These are phyloP conservation scores for Tetragnatha versicolor DNA, from an alignment of 1,140 invertebrate species.

Conservation along the genomic window DNA sequence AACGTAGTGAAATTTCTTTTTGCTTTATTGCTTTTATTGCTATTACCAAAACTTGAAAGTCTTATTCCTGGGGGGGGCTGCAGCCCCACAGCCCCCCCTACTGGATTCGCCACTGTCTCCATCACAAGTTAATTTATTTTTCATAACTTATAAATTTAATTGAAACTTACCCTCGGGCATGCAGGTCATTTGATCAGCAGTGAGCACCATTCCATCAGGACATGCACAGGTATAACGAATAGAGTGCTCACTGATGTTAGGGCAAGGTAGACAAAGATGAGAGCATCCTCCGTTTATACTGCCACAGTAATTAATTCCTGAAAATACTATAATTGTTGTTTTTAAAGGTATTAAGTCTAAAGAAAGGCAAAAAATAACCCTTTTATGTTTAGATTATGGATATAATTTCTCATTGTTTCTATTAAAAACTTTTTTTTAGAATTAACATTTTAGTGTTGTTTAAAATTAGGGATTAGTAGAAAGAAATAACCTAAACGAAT, in stretches of 20 bases:
- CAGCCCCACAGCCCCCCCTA: too few species aligned
- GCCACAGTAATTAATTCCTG: slow-evolving; percentile 89
- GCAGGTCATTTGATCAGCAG: slow-evolving; percentile 73
- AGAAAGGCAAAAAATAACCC: not conserved
- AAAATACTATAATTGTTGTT: not conserved
- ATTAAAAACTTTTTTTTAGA: not conserved
- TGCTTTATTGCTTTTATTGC: too few species aligned
- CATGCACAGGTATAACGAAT: slow-evolving; percentile 73
- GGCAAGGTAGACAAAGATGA: slow-evolving; percentile 75
- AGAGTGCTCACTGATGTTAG: slow-evolving; percentile 41
- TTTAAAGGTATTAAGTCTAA: too few species aligned
- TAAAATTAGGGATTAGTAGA: too few species aligned
- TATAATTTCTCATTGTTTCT: not conserved
- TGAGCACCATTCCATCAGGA: slow-evolving; percentile 76
- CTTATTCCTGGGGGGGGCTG: too few species aligned
- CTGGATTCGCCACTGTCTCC: too few species aligned
- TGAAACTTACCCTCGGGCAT: slow-evolving; percentile 61
- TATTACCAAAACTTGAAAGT: too few species aligned
- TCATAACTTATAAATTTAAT: too few species aligned
- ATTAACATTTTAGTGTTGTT: too few species aligned
- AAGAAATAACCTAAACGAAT: too few species aligned
- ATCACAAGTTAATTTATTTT: too few species aligned
- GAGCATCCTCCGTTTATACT: slow-evolving; percentile 84
- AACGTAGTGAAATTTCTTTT: too few species aligned
- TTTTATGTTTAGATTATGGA: not conserved